Evolutionary conservation across 2,797 vertebrate genomes (phyloP), one percentile per base, ranked within the genome.

Genomic region (Manis crassicaudata): DNA sequence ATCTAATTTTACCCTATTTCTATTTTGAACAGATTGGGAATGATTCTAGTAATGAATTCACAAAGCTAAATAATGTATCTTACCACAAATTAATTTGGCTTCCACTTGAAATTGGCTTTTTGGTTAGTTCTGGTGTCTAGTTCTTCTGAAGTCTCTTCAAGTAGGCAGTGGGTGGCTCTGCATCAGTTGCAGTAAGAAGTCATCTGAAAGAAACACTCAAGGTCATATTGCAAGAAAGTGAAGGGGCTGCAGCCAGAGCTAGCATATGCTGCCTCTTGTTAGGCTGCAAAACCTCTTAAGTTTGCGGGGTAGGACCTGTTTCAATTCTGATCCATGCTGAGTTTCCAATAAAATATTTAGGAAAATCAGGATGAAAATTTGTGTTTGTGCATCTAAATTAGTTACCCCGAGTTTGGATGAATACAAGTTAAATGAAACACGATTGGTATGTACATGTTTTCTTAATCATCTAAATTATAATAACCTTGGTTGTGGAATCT

Each of bases 341-440:
- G 37, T 65, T 84, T 80, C 56, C 86, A n/a, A 2, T 52, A 35
- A 75, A 79, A 75, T 37, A 29, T 8, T 86, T 65, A 14, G 65
- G n/a, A 68, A 93, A 94, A n/a, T 68, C 37, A 62, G 29, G 80
- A 12, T 81, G 88, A 77, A 56, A 81, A 52, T 81, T 62, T 12
- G 27, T 18, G 2, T 27, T 60, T 56, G 1, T 79, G 20, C n/a
- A 21, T 82, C 35, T 83, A 27, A 50, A n/a, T 68, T 7, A 40
- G 18, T 68, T 52, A 29, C 25, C n/a, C 56, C 29, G 35, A 6
- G 1, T 89, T 52, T 70, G 54, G 62, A 63, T 29, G 29, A n/a
- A 7, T 65, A 52, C 52, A 75, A 62, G 11, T 50, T 84, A 37
- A 29, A 25, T 60, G 43, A 40, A 25, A 73, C 88, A 13, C 13